These are phyloP conservation scores for Chaenocephalus aceratus DNA, from an alignment of 2,113 vertebrate genomes.

Conservation along the genomic window DNA sequence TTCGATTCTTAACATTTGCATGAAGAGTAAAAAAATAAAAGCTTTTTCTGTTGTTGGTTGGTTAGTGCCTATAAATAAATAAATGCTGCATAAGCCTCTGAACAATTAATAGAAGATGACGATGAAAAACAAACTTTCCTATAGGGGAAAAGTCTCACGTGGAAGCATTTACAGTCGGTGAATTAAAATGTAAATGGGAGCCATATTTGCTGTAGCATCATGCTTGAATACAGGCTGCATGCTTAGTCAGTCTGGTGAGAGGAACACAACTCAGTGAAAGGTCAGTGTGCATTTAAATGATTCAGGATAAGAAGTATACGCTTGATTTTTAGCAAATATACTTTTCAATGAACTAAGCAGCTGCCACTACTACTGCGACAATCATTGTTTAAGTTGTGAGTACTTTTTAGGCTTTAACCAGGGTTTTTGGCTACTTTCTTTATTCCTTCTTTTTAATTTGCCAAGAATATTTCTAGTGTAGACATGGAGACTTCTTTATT, in stretches of 20 bases:
- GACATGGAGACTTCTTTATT: background rate
- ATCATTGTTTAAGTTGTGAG: background rate
- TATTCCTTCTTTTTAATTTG: background rate
- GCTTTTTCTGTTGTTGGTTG: conserved; percentile 18
- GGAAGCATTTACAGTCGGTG: conserved; percentile 73
- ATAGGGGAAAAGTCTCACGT: conserved; percentile 55
- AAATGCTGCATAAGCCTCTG: background rate
- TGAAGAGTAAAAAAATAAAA: conserved; percentile 37
- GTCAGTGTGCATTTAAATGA: conserved; percentile 7
- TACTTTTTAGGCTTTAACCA: background rate
- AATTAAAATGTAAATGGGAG: conserved; percentile 78
- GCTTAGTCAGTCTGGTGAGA: conserved; percentile 36
- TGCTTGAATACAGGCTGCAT: conserved; percentile 19
- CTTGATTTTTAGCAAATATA: conserved; percentile 10
- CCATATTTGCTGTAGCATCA: conserved; percentile 66
- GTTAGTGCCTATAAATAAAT: conserved; percentile 40
- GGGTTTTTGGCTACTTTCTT: background rate
- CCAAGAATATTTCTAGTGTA: background rate
- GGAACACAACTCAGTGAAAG: background rate
- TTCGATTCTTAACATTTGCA: conserved; percentile 59
- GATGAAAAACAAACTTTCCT: conserved; percentile 28
- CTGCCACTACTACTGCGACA: background rate
- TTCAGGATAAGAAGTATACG: background rate
- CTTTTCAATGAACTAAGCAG: background rate
- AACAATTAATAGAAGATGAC: conserved; percentile 30